A percentile compares a stretch with the other conserved stretches of the same genome.
phyloP scores from a whole-genome alignment of 2,113 vertebrate species.

The Lycocorax pyrrhopterus region DNA sequence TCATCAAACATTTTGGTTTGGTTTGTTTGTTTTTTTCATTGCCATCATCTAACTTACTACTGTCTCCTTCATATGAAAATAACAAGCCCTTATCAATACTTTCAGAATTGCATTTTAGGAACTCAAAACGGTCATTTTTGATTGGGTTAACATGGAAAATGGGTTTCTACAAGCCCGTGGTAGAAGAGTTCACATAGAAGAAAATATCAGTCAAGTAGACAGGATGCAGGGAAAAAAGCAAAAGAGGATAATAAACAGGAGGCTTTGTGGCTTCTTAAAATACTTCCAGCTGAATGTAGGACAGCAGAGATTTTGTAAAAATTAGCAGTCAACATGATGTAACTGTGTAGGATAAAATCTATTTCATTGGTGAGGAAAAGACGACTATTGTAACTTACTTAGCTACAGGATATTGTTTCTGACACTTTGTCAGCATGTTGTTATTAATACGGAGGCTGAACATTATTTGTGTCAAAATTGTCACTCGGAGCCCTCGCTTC shows the following conservation, averaged over 20 bases:
- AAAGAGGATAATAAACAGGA: neutral
- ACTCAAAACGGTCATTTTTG: neutral
- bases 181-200: neutral
- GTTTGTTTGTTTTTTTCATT: neutral
- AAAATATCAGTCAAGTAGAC: neutral
- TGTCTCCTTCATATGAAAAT: neutral
- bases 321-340: neutral
- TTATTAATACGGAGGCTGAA: neutral
- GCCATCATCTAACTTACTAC: neutral
- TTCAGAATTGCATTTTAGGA: neutral
- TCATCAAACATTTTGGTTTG: neutral
- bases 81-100: neutral
- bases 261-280: neutral
- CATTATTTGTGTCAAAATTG: conserved; percentile 2
- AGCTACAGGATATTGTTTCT: conserved; percentile 17
- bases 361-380: neutral
- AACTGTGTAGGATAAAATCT: conserved; percentile 16
- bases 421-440: neutral
- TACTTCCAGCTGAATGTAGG: neutral
- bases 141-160: neutral
- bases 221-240: neutral
- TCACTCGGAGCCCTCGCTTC: neutral
- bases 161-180: neutral
- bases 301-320: neutral
- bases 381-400: neutral